Evolutionary conservation across 2,113 vertebrate genomes (phyloP).

Genomic region (Scalopus aquaticus): DNA sequence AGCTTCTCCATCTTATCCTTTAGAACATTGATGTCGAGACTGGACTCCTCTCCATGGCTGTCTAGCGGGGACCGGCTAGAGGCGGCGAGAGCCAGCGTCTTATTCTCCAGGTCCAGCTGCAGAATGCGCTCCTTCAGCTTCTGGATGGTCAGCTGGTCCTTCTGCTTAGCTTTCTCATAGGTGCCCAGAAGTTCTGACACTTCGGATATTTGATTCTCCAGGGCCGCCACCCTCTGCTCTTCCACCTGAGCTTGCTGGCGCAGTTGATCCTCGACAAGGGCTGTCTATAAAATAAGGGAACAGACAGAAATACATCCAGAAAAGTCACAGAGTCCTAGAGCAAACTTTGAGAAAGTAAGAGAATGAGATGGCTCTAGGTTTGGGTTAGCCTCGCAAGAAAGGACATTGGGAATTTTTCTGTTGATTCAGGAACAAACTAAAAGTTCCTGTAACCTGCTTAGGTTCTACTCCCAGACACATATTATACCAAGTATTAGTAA

Average conservation of each 20-base stretch:
- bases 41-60: conserved; percentile 84
- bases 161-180: conserved; percentile 91
- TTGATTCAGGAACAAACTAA: background rate
- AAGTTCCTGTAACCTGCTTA: background rate
- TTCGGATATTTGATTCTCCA: conserved; percentile 92
- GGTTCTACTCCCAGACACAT: background rate
- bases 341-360: background rate
- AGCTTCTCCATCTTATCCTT: conserved; percentile 92
- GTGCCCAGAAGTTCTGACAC: conserved; percentile 92
- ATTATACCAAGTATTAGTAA: background rate
- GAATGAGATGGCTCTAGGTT: background rate
- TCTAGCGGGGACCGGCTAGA: conserved; percentile 84
- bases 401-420: background rate
- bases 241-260: conserved; percentile 89
- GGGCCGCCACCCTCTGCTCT: conserved; percentile 89
- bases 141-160: conserved; percentile 90
- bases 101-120: conserved; percentile 96
- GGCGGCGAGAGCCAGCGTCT: conserved; percentile 89
- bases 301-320: background rate
- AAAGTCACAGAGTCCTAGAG: background rate
- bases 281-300: conserved; percentile 81
- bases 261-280: conserved; percentile 89
- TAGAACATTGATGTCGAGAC: conserved; percentile 86
- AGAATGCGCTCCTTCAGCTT: conserved; percentile 91
- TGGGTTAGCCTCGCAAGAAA: background rate